Base-by-base conservation (phyloP, 2,888 invertebrate genomes). In the Synanthedon formicaeformis region DNA sequence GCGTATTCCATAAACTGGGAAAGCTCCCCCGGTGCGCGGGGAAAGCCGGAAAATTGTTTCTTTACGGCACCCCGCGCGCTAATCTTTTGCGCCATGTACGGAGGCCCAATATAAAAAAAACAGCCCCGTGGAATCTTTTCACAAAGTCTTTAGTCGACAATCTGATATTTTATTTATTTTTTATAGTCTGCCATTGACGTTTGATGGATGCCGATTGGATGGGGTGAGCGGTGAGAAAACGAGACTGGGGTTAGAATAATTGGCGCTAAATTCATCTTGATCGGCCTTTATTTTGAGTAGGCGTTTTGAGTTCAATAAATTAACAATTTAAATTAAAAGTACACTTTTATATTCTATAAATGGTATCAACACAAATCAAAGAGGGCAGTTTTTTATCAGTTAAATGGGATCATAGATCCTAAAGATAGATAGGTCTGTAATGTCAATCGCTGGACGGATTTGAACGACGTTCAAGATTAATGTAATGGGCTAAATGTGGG, bases 21-120 rank as follows among this genome's bases (percentile, higher is more conserved):
- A 65, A 56, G 60, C 61, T 68, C 70, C 76, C 78, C 76, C 68
- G 65, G 67, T 63, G 75, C 69, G 74, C 64, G 69, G 75, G 64
- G 70, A 73, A 77, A 70, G 69, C 74, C 75, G 73, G 81, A 71
- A 86, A 86, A 87, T 86, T 86, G 86, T 86, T 87, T 86, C 84
- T 86, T 84, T 83, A 86, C 79, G 73, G 77, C 84, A 69, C 85
- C 78, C 82, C 71, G 67, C 71, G 75, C 76, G 82, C 81, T 87
- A 86, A 87, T 86, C 84, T 82, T 68, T 71, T 62, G 62, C 60
- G 63, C 60, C 57, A 60, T 56, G 51, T 58, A 57, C 56, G 57
- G 56, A 60, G 60, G 62, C 56, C 54, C 54, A 56, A 51, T 52
- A 48, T n/a, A 48, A 50, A 58, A 57, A 60, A 23, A 23, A 59